Evolutionary conservation across 2,113 vertebrate species (phyloP).

Genomic region (Acrocephalus kingi): DNA sequence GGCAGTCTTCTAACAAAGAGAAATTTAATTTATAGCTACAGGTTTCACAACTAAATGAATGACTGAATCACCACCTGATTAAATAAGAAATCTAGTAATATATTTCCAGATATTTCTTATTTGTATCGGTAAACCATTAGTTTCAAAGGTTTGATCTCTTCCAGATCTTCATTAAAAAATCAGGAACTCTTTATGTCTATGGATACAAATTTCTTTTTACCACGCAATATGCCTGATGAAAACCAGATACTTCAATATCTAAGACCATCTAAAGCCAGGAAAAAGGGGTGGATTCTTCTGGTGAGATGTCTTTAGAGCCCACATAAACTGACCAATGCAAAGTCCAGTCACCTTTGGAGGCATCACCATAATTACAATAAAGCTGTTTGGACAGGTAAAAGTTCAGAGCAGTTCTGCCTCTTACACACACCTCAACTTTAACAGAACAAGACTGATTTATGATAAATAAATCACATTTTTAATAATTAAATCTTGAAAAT

Average conservation of each 20-base stretch:
- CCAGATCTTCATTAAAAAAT: not conserved
- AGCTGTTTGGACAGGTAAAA: not conserved
- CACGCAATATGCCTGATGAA: not conserved
- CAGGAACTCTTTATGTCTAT: not conserved
- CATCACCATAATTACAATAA: not conserved
- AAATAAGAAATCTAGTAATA: not conserved
- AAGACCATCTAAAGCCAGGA: not conserved
- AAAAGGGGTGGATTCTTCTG: not conserved
- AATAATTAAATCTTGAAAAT: not conserved
- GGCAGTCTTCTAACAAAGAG: not conserved
- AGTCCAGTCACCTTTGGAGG: not conserved
- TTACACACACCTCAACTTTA: not conserved
- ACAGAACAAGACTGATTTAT: not conserved
- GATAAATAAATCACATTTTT: not conserved
- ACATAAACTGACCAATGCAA: not conserved
- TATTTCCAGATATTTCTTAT: not conserved
- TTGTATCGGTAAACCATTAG: not conserved
- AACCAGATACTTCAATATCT: not conserved
- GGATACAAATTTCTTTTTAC: not conserved
- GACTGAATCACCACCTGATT: not conserved
- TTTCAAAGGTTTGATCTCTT: not conserved
- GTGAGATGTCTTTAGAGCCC: not conserved
- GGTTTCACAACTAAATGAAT: not conserved
- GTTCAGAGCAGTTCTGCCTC: not conserved
- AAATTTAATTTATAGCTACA: not conserved